Evolutionary conservation across 1,140 invertebrate genomes (phyloP).

Genomic region (Drosophila equinoxialis): DNA sequence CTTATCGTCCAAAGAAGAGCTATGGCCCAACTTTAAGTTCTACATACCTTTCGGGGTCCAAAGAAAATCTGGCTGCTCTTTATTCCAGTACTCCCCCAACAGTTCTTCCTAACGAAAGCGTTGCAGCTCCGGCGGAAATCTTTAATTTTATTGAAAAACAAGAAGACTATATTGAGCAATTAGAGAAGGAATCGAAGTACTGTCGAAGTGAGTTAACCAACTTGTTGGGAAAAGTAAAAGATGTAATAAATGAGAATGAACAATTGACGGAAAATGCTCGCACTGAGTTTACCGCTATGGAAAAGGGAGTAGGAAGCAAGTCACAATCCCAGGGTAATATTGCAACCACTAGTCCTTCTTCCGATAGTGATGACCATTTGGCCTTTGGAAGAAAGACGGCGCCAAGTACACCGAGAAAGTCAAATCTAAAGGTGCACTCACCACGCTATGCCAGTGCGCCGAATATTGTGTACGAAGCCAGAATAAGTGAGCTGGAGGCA

Average conservation of each 20-base stretch:
- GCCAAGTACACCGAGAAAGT: slow-evolving; percentile 52
- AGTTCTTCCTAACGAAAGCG: slow-evolving; percentile 49
- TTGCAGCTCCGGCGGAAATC: slow-evolving; percentile 84
- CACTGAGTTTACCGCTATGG: slow-evolving; percentile 66
- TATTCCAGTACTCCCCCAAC: slow-evolving; percentile 55
- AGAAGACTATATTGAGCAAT: slow-evolving; percentile 92
- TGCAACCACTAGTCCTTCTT: slow-evolving; percentile 83
- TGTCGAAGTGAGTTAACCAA: slow-evolving; percentile 90
- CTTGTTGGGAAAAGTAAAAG: slow-evolving; percentile 90
- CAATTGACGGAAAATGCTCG: slow-evolving; percentile 89
- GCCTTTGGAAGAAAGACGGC: slow-evolving; percentile 74
- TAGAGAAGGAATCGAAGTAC: slow-evolving; percentile 91
- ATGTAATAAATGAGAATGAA: slow-evolving; percentile 92
- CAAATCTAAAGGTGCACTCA: slow-evolving; percentile 52
- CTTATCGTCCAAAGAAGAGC: slow-evolving; percentile 63
- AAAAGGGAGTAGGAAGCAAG: neutral
- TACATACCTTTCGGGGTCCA: slow-evolving; percentile 61
- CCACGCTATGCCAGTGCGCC: slow-evolving; percentile 84
- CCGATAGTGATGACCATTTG: slow-evolving; percentile 84
- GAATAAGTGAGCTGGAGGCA: slow-evolving; percentile 92
- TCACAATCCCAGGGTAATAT: neutral
- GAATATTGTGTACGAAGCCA: slow-evolving; percentile 91
- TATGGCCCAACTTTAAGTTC: slow-evolving; percentile 29
- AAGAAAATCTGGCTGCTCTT: slow-evolving; percentile 63
- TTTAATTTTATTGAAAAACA: slow-evolving; percentile 91